phyloP scores from a whole-genome alignment of 2,888 invertebrate genomes.

The Shargacucullia verbasci region DNA sequence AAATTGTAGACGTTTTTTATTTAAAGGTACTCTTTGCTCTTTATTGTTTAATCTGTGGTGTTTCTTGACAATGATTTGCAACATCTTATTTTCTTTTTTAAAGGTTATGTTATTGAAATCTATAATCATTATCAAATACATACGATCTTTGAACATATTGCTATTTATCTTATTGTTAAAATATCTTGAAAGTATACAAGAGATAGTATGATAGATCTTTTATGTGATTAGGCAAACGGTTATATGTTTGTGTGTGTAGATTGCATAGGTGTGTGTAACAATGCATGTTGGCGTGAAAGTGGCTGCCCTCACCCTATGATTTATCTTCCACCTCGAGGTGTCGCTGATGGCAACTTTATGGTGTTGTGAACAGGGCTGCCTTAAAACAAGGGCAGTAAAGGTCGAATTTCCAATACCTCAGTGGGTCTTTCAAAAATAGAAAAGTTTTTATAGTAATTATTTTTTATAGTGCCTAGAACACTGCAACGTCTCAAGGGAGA shows the following conservation, averaged over 20 bases:
- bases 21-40: constrained; percentile 20
- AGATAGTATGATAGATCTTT: constrained; percentile 12
- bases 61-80: too few relatives aligned
- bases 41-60: constrained; percentile 12
- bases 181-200: constrained; percentile 10
- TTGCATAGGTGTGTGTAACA: constrained; percentile 45
- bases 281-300: constrained; percentile 59
- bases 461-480: too few relatives aligned
- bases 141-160: constrained; percentile 16
- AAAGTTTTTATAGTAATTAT: too few relatives aligned
- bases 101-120: constrained; percentile 17
- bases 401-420: too few relatives aligned
- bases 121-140: constrained; percentile 16
- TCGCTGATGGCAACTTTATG: constrained; percentile 59
- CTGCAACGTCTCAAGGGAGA: too few relatives aligned
- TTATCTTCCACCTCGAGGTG: constrained; percentile 63
- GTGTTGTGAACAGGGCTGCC: constrained; percentile 45
- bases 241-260: constrained; percentile 10
- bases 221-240: constrained; percentile 24
- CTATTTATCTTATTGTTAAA: not conserved
- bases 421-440: too few relatives aligned
- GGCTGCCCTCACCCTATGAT: constrained; percentile 62
- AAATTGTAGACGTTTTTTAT: too few relatives aligned
- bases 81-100: not conserved
- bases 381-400: not conserved